A percentile compares a stretch with the other conserved stretches of the same genome.
These are phyloP conservation scores for Ctenopoma kingsleyae DNA, from an alignment of 2,797 vertebrate genomes.

Conservation along the genomic window DNA sequence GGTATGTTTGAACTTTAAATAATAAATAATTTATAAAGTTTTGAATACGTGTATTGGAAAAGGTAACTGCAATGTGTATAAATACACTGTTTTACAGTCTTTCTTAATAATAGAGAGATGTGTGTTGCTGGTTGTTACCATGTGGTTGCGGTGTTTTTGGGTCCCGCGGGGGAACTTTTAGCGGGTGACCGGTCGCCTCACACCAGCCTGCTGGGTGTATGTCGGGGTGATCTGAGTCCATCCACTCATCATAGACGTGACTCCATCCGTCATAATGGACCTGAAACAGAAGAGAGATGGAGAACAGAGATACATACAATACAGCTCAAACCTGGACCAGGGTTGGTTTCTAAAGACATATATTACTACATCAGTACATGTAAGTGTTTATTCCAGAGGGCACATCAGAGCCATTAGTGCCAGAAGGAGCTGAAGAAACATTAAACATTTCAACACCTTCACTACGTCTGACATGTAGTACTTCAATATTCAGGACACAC, in stretches of 20 bases:
- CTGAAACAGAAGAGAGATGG: slow-evolving; percentile 71
- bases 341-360: not conserved
- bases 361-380: not conserved
- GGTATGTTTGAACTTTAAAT: no score
- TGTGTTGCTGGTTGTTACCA: slow-evolving; percentile 60
- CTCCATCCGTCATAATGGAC: slow-evolving; percentile 98
- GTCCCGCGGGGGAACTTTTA: slow-evolving; percentile 92
- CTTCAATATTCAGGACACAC: not conserved
- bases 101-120: not conserved
- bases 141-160: slow-evolving; percentile 73
- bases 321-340: not conserved
- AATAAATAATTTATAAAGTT: no score
- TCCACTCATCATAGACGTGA: slow-evolving; percentile 96
- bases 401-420: not conserved
- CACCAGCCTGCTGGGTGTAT: slow-evolving; percentile 97
- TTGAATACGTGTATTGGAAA: no score
- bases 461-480: not conserved
- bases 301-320: slow-evolving; percentile 14
- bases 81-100: not conserved
- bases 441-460: slow-evolving; percentile 1
- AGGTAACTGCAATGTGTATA: no score
- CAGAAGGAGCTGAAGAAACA: not conserved
- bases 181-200: slow-evolving; percentile 91
- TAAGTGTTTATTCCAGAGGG: not conserved
- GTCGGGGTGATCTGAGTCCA: slow-evolving; percentile 95